Evolutionary conservation across 2,888 invertebrate genomes (phyloP), one percentile per base, ranked within the genome.

Genomic region (Encarsia formosa): DNA sequence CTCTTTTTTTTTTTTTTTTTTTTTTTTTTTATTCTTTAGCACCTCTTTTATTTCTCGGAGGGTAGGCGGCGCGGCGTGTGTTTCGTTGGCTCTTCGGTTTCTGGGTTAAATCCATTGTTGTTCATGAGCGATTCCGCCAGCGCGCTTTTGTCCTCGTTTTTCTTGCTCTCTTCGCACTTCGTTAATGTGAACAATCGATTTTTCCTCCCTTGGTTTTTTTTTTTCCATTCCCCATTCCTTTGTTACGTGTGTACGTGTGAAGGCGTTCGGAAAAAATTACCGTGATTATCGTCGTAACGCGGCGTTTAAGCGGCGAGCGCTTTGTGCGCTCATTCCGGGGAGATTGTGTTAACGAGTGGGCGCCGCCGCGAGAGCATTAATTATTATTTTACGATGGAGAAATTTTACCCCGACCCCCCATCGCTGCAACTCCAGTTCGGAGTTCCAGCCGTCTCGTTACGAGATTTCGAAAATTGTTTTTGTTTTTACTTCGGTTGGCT

Each of bases 161-260:
- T 41, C 31, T 31, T 20, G 16, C 38, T 31, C 26, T 5, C 34
- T 37, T 41, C 32, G 23, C 47, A 31, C 37, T 34, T 42, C 38
- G 47, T 43, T 52, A 43, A 52, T 47, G 20, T 24, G 47, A 34
- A 38, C 47, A 26, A 52, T 52, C 42, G 42, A 42, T 52, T 39
- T 34, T 19, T 47, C 23, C 19, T 11, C 3, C 26, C 13, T 24
- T 38, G 9, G 15, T 40, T 51, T 34, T 16, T 23, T 51, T 42
- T 42, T 24, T 41, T 40, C 16, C 13, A 15, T n/a, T 11, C 6
- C 6, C 13, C 13, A 29, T 13, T 29, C 29, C 29, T 9, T 29
- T 29, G 8, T 13, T 9, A 29, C 29, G 29, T 29, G 8, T 29
- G 29, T 29, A 42, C 13, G 13, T 31, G 20, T 29, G 29, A 29